Base-by-base conservation (phyloP, 2,797 vertebrate species). In the Thripadectes ignobilis region DNA sequence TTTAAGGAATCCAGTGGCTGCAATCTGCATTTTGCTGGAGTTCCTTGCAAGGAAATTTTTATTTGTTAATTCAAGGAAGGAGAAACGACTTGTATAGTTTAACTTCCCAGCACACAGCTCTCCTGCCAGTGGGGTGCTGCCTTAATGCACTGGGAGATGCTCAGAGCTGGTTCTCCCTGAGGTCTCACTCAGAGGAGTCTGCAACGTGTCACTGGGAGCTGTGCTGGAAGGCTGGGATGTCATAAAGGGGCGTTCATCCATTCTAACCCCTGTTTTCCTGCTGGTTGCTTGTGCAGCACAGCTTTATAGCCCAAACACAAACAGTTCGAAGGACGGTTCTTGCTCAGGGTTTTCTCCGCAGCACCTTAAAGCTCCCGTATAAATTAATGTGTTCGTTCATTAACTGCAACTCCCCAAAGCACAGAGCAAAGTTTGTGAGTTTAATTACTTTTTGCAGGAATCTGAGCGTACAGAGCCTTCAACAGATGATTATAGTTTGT, bases 401-500 rank as follows among this genome's bases (percentile, higher is more conserved):
- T 92, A 96, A 85, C 82, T 43, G 39, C 80, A 93, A 55, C 86
- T 95, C 88, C 96, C 96, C 54, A 45, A 79, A 96, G 96, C 32
- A 27, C 83, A 0, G 0, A 51, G 80, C 58, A 59, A 96, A 96
- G 94, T 92, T 96, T 79, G 93, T 58, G 89, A 79, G 77, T 96
- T 93, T 97, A 97, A 97, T 96, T 96, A 96, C 96, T 96, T 96
- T 90, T 92, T 82, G 67, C 71, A 58, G 77, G 71, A 91, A 85
- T 76, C 19, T 7, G 88, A 90, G 85, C 88, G 74, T 24, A 12
- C 19, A 19, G 80, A 85, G 76, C 26, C 80, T 92, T 88, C 61
- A 58, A 9, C 75, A 75, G 93, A 77, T 79, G 38, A 94, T 95
- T 94, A 55, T 11, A 58, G 77, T 58, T 90, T 27, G 2, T 67